Percentiles rank a stretch among this genome's conserved stretches.
Evolutionary conservation across 2,888 invertebrate genomes (phyloP).

Genomic region (Xestia rhomboidea): DNA sequence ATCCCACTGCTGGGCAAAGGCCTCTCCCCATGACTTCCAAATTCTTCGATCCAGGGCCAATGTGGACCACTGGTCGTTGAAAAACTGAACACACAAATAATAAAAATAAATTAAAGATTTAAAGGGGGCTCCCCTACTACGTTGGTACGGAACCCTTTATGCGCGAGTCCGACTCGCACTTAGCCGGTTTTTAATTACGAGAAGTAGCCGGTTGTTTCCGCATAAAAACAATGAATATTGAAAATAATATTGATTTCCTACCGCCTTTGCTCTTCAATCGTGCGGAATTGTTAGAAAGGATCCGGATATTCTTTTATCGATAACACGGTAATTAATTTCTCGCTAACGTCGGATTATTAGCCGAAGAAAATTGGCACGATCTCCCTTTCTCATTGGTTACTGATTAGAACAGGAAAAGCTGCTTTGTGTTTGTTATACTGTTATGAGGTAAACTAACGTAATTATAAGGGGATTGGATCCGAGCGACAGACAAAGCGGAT

Average conservation of each 20-base stretch:
- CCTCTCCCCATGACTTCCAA: too few species aligned
- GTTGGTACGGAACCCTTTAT: too few species aligned
- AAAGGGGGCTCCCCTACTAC: too few species aligned
- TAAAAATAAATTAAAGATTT: too few species aligned
- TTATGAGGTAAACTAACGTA: slow-evolving; percentile 1
- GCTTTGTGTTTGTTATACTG: neutral
- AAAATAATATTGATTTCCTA: neutral
- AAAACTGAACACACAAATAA: too few species aligned
- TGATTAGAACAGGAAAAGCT: neutral
- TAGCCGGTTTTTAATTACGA: too few species aligned
- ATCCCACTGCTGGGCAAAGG: too few species aligned
- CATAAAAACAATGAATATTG: neutral
- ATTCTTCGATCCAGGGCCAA: too few species aligned
- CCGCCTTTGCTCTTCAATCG: neutral
- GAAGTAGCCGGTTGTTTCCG: neutral
- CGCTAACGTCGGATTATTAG: slow-evolving; percentile 20
- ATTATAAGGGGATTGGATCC: neutral
- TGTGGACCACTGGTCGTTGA: too few species aligned
- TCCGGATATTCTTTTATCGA: slow-evolving; percentile 19
- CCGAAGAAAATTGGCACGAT: slow-evolving; percentile 12
- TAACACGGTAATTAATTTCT: slow-evolving; percentile 19
- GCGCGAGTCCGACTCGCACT: too few species aligned
- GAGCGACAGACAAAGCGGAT: neutral
- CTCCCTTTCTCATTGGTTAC: slow-evolving; percentile 13
- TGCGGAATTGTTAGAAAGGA: neutral